Base-by-base conservation (phyloP, 2,888 invertebrate genomes). In the Epirrita christyi region DNA sequence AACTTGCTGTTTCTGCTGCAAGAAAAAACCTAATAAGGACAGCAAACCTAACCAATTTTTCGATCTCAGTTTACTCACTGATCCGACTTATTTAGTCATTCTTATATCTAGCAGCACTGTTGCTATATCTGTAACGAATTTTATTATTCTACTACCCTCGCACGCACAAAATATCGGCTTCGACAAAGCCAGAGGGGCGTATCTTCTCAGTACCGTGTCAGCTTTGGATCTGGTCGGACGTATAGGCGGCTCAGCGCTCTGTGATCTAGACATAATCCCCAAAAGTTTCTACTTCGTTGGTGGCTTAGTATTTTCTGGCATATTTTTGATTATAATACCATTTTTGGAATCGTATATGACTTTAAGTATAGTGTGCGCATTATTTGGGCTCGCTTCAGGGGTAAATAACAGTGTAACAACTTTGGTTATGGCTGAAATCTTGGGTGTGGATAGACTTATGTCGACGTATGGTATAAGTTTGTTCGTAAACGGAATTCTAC, bases 381-480 rank as follows among this genome's bases (percentile, higher is more conserved):
- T 95, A 0, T 97, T 97, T 70, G 97, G 97, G 0, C 81, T 97
- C 0, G 95, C 96, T 0, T 97, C 97, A 0, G 97, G 97, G 0
- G 93, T 96, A 0, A 97, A 97, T 76, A 96, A 97, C 8, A 96
- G 97, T 3, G 95, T 97, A 0, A 97, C 97, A 0, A 96, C 97
- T 0, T 93, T 97, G 36, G 96, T 97, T 0, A 96, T 97, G 96
- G 96, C 97, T 0, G 97, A 97, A 75, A 94, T 96, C 86, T 84
- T 97, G n/a, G 97, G 97, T 0, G 95, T 96, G 0, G 97, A 97
- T 66, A 93, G 96, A 41, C 80, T 97, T 0, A 96, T 96, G 74
- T 96, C 97, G 0, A 96, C 97, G 0, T 97, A 97, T 68, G 97
- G 97, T 1, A 96, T 97, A 40, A 96, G 97, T 68, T 86, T 97